Base-by-base conservation (phyloP, 2,888 invertebrate genomes). In the Amaurobius ferox region DNA sequence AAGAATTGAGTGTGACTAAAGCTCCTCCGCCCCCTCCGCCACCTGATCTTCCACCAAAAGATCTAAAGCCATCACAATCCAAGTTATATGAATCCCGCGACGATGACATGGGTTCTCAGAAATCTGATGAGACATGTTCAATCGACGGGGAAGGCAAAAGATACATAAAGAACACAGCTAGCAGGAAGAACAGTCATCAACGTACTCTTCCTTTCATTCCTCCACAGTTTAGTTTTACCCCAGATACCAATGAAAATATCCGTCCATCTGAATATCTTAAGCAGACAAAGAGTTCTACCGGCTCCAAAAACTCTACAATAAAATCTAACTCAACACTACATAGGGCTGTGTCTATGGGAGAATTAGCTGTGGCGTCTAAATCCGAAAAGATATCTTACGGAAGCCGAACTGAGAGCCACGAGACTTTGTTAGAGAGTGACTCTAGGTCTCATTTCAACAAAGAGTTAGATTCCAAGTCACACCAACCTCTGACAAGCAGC, bases 261-360 rank as follows among this genome's bases (percentile, higher is more conserved):
- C 97, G 97, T 91, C 97, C 97, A 78, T 97, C 96, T 88, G 97
- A 97, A 92, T 97, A 97, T 92, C 92, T 97, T 90, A 94, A 94
- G 91, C 96, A 96, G 91, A 96, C 76, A 30, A 86, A 86, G 55
- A 62, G 73, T 11, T 55, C 55, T 1, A 76, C 81, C 32, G 62
- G 74, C 19, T 74, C 79, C 7, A 86, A 86, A 48, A 40, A 48
- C 29, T 71, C 74, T 30, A 86, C 79, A 19, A 39, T 97, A 92
- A 95, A 87, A 67, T 88, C 70, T 48, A 70, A 62, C 66, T 81
- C 85, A 26, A 81, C 83, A 28, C 64, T 80, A 7, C 86, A 85
- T 55, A 23, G 81, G 11, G 87, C 88, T 7, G 87, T 88, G 48
- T 88, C 88, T 3, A 70, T 77, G 35, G 88, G 88, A 6, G 88